These are phyloP conservation scores for Sinocyclocheilus grahami DNA, from an alignment of 2,113 vertebrate genomes.

Conservation along the genomic window DNA sequence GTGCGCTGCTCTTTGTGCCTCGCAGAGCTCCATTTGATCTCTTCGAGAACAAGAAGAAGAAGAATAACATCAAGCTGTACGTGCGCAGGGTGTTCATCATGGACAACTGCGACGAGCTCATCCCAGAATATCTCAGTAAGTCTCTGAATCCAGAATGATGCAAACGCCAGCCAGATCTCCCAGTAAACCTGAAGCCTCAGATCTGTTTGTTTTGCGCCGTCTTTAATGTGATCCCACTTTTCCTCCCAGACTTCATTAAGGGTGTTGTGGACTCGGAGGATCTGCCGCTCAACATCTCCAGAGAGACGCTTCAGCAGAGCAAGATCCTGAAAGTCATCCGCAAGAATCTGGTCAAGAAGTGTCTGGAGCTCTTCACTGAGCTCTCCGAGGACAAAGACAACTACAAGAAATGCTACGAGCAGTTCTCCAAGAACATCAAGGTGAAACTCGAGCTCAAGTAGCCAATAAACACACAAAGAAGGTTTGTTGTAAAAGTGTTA, in stretches of 20 bases:
- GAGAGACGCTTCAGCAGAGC: constrained; percentile 97
- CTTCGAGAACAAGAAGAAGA: constrained; percentile 95
- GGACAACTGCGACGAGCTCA: constrained; percentile 97
- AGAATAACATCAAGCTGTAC: constrained; percentile 97
- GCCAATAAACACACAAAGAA: too few species aligned
- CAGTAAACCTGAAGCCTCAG: not conserved
- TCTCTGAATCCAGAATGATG: not conserved
- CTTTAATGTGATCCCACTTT: not conserved
- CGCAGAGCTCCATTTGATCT: constrained; percentile 91
- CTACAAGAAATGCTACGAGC: constrained; percentile 95
- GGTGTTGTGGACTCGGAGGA: constrained; percentile 98
- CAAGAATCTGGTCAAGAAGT: constrained; percentile 98
- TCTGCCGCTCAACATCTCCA: constrained; percentile 93
- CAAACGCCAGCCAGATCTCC: too few species aligned
- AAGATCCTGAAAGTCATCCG: constrained; percentile 97
- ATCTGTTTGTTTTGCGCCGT: too few species aligned
- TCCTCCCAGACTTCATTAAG: constrained; percentile 81
- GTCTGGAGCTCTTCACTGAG: constrained; percentile 92
- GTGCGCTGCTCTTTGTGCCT: constrained; percentile 92
- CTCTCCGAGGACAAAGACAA: constrained; percentile 95
- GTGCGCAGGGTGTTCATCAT: constrained; percentile 94
- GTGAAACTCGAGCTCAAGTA: constrained; percentile 66
- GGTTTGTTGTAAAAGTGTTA: too few species aligned
- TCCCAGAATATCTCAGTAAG: constrained; percentile 95
- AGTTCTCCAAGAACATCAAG: constrained; percentile 98